These are phyloP conservation scores for Tridacna crocea DNA, from an alignment of 2,888 invertebrate genomes.

Conservation along the genomic window DNA sequence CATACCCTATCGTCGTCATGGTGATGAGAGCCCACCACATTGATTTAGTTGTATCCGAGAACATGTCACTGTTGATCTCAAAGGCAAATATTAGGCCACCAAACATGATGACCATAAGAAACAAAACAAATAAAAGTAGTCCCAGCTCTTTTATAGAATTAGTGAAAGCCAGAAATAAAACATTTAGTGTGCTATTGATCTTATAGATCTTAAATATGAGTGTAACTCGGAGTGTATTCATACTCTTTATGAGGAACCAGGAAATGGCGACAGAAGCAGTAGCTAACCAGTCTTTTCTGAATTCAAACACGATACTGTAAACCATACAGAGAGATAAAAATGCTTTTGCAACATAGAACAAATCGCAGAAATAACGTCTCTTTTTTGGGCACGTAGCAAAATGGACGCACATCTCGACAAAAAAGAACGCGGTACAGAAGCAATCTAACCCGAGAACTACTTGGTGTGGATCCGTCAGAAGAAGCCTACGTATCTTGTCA, in stretches of 20 bases:
- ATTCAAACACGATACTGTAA: conserved; percentile 8
- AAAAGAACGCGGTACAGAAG: conserved; percentile 17
- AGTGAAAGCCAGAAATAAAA: not conserved
- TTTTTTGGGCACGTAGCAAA: not conserved
- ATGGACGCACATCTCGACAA: not conserved
- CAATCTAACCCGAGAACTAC: conserved; percentile 3
- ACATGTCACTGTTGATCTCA: conserved; percentile 24
- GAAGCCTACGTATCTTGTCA: conserved; percentile 1
- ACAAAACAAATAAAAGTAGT: not conserved
- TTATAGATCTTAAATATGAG: not conserved
- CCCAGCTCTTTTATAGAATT: not conserved
- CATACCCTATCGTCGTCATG: conserved; percentile 83
- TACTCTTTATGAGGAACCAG: conserved; percentile 10
- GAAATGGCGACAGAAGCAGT: not conserved
- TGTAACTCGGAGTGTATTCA: not conserved
- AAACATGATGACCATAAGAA: not conserved
- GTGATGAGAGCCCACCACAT: conserved; percentile 84
- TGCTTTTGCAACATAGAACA: not conserved
- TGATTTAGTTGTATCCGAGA: conserved; percentile 2
- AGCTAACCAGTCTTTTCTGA: conserved; percentile 9
- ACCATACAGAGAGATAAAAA: conserved; percentile 11
- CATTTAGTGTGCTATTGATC: not conserved
- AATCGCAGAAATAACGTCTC: not conserved
- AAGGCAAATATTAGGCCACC: conserved; percentile 20
- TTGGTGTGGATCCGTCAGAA: conserved; percentile 11